These are phyloP conservation scores for Catocala fraxini DNA, from an alignment of 2,888 invertebrate genomes.

Conservation along the genomic window DNA sequence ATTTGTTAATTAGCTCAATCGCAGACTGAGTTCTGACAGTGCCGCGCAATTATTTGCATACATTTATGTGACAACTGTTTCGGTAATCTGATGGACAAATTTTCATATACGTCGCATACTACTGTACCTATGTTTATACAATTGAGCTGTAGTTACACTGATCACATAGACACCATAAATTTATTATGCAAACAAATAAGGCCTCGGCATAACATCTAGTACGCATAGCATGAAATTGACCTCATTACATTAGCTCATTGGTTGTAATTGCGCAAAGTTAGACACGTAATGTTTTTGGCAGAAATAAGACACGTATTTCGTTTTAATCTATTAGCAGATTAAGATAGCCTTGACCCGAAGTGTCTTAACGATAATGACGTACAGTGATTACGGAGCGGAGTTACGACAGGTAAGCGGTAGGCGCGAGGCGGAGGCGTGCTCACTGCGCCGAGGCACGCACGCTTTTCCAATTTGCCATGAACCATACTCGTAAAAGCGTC, in stretches of 20 bases:
- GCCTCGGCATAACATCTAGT: too few species aligned
- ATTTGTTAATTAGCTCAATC: slow-evolving; percentile 20
- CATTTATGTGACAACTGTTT: slow-evolving; percentile 32
- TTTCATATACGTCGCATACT: slow-evolving; percentile 21
- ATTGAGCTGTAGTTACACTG: slow-evolving; percentile 26
- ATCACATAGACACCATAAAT: slow-evolving; percentile 19
- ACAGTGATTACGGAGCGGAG: slow-evolving; percentile 46
- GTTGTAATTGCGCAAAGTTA: too few species aligned
- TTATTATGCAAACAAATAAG: too few species aligned
- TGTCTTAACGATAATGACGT: slow-evolving; percentile 48
- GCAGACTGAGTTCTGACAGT: slow-evolving; percentile 8
- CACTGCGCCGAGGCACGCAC: slow-evolving; percentile 49
- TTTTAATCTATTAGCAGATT: slow-evolving; percentile 51
- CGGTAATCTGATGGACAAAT: slow-evolving; percentile 17
- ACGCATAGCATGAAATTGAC: too few species aligned
- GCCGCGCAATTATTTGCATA: slow-evolving; percentile 32
- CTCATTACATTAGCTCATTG: too few species aligned
- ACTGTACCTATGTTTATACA: slow-evolving; percentile 8
- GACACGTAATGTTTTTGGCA: too few species aligned
- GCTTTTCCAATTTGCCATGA: slow-evolving; percentile 24
- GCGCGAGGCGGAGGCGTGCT: slow-evolving; percentile 38
- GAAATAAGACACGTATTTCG: slow-evolving; percentile 18
- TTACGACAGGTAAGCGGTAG: slow-evolving; percentile 27
- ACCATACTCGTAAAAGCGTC: slow-evolving; percentile 44
- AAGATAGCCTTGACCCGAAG: slow-evolving; percentile 48